Percentiles rank a stretch among this genome's conserved stretches.
Conservation (phyloP, 1,140 invertebrate species). For the Parapsyche elsis region DNA sequence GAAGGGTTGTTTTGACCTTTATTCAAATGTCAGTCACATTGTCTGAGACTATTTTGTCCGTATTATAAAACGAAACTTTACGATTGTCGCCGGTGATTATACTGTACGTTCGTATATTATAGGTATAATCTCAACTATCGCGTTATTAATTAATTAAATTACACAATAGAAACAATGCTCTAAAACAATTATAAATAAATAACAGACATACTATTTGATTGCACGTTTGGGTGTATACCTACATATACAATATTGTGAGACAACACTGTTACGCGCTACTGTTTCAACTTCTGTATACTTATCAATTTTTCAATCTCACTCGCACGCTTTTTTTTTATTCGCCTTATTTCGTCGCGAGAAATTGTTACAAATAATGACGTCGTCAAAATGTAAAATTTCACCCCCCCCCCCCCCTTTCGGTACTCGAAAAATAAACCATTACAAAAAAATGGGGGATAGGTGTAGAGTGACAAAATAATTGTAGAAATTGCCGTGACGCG, state of each 20-base stretch:
- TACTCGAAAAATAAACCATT: conserved; percentile 12
- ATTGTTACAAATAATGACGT: conserved; percentile 35
- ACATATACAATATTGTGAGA: no score
- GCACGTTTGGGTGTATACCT: no score
- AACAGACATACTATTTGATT: no score
- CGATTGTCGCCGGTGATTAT: conserved; percentile 53
- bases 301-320: no score
- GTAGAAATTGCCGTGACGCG: conserved; percentile 37
- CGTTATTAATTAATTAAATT: no score
- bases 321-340: no score
- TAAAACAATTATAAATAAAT: no score
- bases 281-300: no score
- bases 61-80: conserved; percentile 42
- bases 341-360: not conserved
- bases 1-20: conserved; percentile 55
- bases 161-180: no score
- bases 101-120: conserved; percentile 13
- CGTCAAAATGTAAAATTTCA: not conserved
- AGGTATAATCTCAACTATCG: no score
- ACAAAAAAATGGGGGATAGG: conserved; percentile 29
- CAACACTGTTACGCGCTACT: no score
- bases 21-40: conserved; percentile 54
- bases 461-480: conserved; percentile 55
- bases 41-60: conserved; percentile 51
- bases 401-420: not conserved